Conservation (phyloP, 2,113 vertebrate species). For the Ovibos moschatus region DNA sequence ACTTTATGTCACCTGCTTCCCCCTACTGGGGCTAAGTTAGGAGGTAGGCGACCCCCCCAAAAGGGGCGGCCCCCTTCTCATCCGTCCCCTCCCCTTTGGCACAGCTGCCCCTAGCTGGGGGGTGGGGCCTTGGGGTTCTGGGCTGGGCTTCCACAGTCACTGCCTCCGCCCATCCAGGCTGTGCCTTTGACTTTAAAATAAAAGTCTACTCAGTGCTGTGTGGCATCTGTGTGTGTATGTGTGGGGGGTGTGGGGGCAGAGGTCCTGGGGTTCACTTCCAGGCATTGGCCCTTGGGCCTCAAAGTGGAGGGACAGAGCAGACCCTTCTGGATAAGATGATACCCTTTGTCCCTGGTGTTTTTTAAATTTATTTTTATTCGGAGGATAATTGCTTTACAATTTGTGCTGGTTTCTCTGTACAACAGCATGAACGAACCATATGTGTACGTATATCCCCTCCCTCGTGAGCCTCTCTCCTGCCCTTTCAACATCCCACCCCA, state of each 20-base stretch:
- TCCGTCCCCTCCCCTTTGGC: neutral
- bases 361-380: neutral
- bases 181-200: slow-evolving; percentile 74
- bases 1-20: slow-evolving; percentile 23
- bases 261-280: neutral
- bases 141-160: neutral
- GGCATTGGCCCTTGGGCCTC: neutral
- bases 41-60: neutral
- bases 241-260: neutral
- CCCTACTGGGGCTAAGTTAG: neutral
- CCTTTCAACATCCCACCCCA: neutral
- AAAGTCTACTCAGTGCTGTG: slow-evolving; percentile 54
- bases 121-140: slow-evolving; percentile 12
- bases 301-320: neutral
- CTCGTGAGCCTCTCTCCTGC: neutral
- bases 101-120: slow-evolving; percentile 25
- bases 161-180: slow-evolving; percentile 57
- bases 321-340: neutral
- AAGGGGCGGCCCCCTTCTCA: neutral
- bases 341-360: neutral
- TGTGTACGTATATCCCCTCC: neutral
- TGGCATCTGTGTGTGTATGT: neutral
- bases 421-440: neutral
- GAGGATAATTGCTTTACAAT: neutral
- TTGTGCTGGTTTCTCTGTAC: neutral